Evolutionary conservation across 1,140 invertebrate species (phyloP), one percentile per base, ranked within the genome.

Genomic region (Proales similis): DNA sequence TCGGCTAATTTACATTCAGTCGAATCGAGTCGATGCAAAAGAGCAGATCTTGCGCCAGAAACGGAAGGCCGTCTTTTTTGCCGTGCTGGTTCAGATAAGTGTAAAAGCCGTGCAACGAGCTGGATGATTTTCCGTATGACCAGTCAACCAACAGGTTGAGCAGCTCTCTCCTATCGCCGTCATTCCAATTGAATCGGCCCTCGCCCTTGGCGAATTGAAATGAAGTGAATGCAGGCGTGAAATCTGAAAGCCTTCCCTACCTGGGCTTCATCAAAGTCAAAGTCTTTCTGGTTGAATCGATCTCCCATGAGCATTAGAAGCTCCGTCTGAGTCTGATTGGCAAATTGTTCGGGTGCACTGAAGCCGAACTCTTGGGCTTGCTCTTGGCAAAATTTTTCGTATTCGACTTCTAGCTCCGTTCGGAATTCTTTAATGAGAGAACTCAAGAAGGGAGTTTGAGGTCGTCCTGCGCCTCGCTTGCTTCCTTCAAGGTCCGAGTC

Each of bases 21-120:
- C 74, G 72, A 48, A 72, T 72, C 19, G 73, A 70, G 67, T 76
- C 74, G 27, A 74, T 70, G 42, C 74, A 76, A 64, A 74, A 76
- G 65, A 74, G 71, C 29, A 76, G 67, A 66, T 76, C 73, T 61
- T 72, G 71, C 64, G 74, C 72, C 12, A 75, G 66, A 24, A 70
- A 68, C n/a, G 72, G 71, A 48, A 69, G 63, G 12, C 67, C 68
- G 49, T 76, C 72, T 57, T 73, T 70, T 24, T 74, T 69, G 2
- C 69, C 70, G 57, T 74, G 72, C 60, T 74, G 71, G 30, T 69
- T 64, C 17, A 76, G 65, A 64, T 76, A 74, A 53, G 72, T 71
- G 63, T 72, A 74, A 69, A 74, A 76, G 65, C 69, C 73, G 2
- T 71, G 63, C 67, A 75, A 70, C 9, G 65, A 67, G 4, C 71